Evolutionary conservation across 2,888 invertebrate genomes (phyloP), one percentile per base, ranked within the genome.

Genomic region (Chaetoderma sp.): DNA sequence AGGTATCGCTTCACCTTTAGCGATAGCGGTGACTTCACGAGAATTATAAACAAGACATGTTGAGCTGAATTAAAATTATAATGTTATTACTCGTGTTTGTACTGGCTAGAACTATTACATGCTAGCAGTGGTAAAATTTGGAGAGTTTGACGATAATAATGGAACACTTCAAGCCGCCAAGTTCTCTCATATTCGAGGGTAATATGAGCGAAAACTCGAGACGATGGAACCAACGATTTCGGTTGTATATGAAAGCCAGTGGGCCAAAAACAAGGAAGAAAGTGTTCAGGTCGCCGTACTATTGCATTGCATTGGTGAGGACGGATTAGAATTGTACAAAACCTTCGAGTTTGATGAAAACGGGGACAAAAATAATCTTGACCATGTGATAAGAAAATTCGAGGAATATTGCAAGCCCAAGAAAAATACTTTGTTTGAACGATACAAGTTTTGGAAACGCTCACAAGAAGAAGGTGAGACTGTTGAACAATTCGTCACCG

Each of bases 341-440:
- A 63, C 45, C 23, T 67, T 67, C 55, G 42, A 28, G 1, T 62
- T 23, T 16, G n/a, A 8, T 44, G 45, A 8, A 32, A 23, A 57
- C 18, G 58, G 50, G 28, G n/a, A n/a, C 21, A 27, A 58, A 16
- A 44, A 49, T n/a, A 32, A 39, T 27, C 39, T 50, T 18, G 28
- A 23, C 50, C 63, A 5, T 16, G 52, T 1, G 32, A 28, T n/a
- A 60, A 60, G 52, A 57, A n/a, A n/a, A n/a, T n/a, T 50, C 23
- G 25, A 50, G 13, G 45, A 50, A n/a, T 58, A 65, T 39, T 58
- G 64, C 49, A 61, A 68, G 23, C 62, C 62, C 1, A 57, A 55
- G 25, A 68, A 68, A 27, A 68, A 68, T 36, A 56, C 55, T 2
- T 27, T 59, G 6, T 52, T 68, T 32, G 68, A 68, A 42, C 25